A percentile compares a stretch with the other conserved stretches of the same genome.
Conservation (phyloP, 2,888 invertebrate species). For the Polydesmus complanatus region DNA sequence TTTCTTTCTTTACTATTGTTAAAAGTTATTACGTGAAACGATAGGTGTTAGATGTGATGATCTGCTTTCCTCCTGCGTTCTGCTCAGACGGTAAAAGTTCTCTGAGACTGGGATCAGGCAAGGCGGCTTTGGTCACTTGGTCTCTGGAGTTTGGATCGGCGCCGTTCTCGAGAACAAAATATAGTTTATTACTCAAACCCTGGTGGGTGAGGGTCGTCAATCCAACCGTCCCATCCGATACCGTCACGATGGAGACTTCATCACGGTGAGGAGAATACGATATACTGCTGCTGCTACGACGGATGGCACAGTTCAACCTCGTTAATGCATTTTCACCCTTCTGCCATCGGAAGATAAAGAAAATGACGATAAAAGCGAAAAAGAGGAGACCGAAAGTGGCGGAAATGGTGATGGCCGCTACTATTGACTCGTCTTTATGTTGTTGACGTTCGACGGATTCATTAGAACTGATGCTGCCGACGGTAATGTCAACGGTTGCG, state of each 20-base stretch:
- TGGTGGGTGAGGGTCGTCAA: slow-evolving; percentile 18
- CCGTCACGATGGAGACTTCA: slow-evolving; percentile 24
- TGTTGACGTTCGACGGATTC: not conserved
- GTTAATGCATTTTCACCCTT: slow-evolving; percentile 2
- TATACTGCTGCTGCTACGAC: slow-evolving; percentile 21
- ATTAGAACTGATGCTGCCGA: not conserved
- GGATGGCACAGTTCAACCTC: slow-evolving; percentile 4
- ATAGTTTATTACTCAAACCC: slow-evolving; percentile 22
- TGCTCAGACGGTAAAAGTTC: slow-evolving; percentile 18
- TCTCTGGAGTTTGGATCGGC: slow-evolving; percentile 7
- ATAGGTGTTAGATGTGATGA: not conserved
- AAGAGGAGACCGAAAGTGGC: slow-evolving; percentile 18
- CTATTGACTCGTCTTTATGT: slow-evolving; percentile 6
- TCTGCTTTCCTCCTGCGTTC: not conserved
- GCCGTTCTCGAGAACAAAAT: slow-evolving; percentile 21
- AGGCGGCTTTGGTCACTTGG: slow-evolving; percentile 18
- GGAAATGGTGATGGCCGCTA: slow-evolving; percentile 17
- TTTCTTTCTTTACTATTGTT: no score
- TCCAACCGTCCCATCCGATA: slow-evolving; percentile 22
- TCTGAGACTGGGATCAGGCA: slow-evolving; percentile 20
- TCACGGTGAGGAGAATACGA: slow-evolving; percentile 24
- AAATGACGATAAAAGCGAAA: slow-evolving; percentile 13
- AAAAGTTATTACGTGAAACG: no score
- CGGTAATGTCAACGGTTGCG: not conserved
- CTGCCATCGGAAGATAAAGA: slow-evolving; percentile 17